Conservation (phyloP, 2,888 invertebrate genomes). For the Syrista parreyssii region DNA sequence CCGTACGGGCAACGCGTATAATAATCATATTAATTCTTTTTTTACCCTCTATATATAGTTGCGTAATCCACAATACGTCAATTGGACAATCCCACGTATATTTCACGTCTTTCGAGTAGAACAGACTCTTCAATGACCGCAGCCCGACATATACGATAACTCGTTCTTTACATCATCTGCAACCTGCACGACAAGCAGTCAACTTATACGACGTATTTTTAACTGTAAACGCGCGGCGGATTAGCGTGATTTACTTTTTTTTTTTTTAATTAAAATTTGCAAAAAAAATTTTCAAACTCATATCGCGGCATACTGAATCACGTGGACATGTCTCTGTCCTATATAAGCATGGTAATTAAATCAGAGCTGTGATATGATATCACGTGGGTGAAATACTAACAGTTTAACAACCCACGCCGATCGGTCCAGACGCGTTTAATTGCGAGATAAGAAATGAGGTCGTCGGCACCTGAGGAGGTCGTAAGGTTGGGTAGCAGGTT, state of each 20-base stretch:
- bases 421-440: slow-evolving; percentile 41
- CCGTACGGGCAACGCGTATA: neutral
- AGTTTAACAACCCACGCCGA: slow-evolving; percentile 49
- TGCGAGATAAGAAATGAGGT: slow-evolving; percentile 42
- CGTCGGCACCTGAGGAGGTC: slow-evolving; percentile 35
- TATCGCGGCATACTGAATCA: neutral
- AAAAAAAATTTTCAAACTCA: neutral
- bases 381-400: slow-evolving; percentile 50
- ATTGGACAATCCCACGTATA: neutral
- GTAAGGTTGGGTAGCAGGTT: neutral
- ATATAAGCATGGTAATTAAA: slow-evolving; percentile 24
- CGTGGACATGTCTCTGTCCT: neutral
- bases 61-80: neutral
- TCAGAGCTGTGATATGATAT: slow-evolving; percentile 20
- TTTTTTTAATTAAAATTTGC: too few species aligned
- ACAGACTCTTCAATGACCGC: neutral
- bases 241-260: neutral
- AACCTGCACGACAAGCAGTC: neutral
- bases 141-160: neutral
- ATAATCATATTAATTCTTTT: neutral
- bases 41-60: neutral
- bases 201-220: neutral
- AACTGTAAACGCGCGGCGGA: neutral
- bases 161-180: neutral
- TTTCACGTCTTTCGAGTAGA: neutral